Evolutionary conservation across 2,113 vertebrate species (phyloP), one percentile per base, ranked within the genome.

Genomic region (Myotis lucifugus): DNA sequence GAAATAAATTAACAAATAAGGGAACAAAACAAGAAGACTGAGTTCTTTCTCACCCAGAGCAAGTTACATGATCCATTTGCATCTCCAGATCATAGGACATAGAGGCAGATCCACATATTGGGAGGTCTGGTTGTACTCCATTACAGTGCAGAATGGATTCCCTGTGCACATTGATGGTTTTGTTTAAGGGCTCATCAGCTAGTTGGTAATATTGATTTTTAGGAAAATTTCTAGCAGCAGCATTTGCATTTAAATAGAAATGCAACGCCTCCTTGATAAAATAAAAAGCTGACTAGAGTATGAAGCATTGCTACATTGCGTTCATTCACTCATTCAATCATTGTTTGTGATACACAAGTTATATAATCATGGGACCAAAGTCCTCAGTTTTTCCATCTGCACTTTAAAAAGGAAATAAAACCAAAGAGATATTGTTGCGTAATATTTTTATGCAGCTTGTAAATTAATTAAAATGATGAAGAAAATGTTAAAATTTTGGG

Each of bases 171-270:
- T 11, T 54, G 15, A 81, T 10, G 0, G 73, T 93, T 61, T 76
- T 94, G 40, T 91, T 70, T 73, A 96, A 93, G 82, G 18, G 25
- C 21, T 70, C 67, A 37, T 12, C 61, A 72, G 94, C 50, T 73
- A 23, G 21, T 42, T 81, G 66, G 72, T 67, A 74, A 66, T 67
- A 93, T 14, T 67, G 46, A 91, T 46, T 95, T 85, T 76, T 1
- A 81, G 46, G 52, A 88, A 76, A 66, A 54, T 79, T 95, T 91
- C 66, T 81, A 97, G 59, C n/a, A 96, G 46, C 77, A 77, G 83
- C 2, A 15, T 27, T 66, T 64, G 34, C 18, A 56, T 84, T 59
- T 77, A 77, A 78, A 74, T 85, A 92, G 59, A 90, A 89, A 92
- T 85, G 86, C 70, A 96, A 95, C 56, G 66, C 52, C 52, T 92